A percentile compares a stretch with the other conserved stretches of the same genome.
phyloP scores from a whole-genome alignment of 2,797 vertebrate species.

The Crax fasciolata region DNA sequence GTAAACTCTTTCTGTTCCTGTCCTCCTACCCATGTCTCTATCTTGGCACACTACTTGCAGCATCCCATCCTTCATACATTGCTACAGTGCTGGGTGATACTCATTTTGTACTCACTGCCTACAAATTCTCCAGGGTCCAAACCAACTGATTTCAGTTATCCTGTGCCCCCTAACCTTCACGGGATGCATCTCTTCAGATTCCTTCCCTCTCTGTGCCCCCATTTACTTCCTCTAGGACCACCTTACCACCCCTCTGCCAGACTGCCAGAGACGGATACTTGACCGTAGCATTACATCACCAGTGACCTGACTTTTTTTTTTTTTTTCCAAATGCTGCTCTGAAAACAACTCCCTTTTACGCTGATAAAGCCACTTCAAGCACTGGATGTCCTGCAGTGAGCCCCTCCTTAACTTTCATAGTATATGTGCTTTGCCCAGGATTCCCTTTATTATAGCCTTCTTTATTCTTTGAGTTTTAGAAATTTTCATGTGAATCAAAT shows the following conservation, averaged over 20 bases:
- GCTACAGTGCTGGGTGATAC: not conserved
- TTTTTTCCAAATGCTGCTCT: slow-evolving; percentile 35
- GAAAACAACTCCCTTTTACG: slow-evolving; percentile 12
- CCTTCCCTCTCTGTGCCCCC: not conserved
- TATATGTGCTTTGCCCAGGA: not conserved
- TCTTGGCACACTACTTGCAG: not conserved
- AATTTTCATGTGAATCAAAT: not conserved
- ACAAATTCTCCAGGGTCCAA: not conserved
- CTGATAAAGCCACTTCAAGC: slow-evolving; percentile 50
- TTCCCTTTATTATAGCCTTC: not conserved
- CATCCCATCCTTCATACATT: fast-evolving
- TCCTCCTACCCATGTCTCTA: fast-evolving
- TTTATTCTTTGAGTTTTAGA: slow-evolving; percentile 33
- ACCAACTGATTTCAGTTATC: not conserved
- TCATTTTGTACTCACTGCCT: not conserved
- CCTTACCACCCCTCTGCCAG: not conserved
- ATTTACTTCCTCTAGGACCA: not conserved
- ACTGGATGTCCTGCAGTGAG: slow-evolving; percentile 1
- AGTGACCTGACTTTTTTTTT: not conserved
- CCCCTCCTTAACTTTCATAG: slow-evolving; percentile 25
- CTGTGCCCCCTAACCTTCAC: not conserved
- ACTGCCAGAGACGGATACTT: not conserved
- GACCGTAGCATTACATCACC: not conserved
- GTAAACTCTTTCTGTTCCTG: not conserved
- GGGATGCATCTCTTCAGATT: not conserved